Base-by-base conservation (phyloP, 2,797 vertebrate species). In the Threskiornis aethiopicus region DNA sequence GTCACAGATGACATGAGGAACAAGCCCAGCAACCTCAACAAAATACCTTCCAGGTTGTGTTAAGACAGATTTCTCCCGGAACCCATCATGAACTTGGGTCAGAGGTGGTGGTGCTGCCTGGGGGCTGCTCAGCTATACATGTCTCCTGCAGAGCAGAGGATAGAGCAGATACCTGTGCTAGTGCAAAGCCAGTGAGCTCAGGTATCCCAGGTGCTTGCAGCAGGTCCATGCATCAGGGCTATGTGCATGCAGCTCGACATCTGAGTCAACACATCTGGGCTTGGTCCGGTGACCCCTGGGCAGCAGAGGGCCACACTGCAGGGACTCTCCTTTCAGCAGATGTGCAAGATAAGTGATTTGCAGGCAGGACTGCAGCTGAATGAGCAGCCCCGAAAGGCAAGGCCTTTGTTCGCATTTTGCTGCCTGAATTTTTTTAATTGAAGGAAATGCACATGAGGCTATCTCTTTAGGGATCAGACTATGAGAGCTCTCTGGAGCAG, bases 201-300 rank as follows among this genome's bases (percentile, higher is more conserved):
- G 61, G 54, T 8, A 13, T 44, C 44, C 18, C 65, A 24, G 47
- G 59, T 2, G 0, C 52, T 22, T 7, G 7, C 73, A 46, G 75
- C 35, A 35, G 64, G 26, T 59, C 83, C 16, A 0, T 47, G 35
- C 35, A 6, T 7, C 16, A 24, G n/a, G 16, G 19, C 41, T 3
- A 4, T 0, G 0, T 33, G 57, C 46, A 28, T 2, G 0, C 28
- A 81, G 29, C 44, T 91, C 6, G 0, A 25, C 78, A 19, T 29
- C 47, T 7, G 20, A 52, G 52, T n/a, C 67, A 21, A 14, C 58
- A 11, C 41, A 35, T 24, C 77, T 42, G 61, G 61, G 35, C 75
- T 57, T 35, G 71, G 22, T 8, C 13, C 3, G 0, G 22, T 2
- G 52, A 4, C 28, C 46, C 35, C 57, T 22, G 44, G 41, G 21